A percentile compares a stretch with the other conserved stretches of the same genome.
phyloP scores from a whole-genome alignment of 2,113 vertebrate genomes.

The Setophaga coronata region DNA sequence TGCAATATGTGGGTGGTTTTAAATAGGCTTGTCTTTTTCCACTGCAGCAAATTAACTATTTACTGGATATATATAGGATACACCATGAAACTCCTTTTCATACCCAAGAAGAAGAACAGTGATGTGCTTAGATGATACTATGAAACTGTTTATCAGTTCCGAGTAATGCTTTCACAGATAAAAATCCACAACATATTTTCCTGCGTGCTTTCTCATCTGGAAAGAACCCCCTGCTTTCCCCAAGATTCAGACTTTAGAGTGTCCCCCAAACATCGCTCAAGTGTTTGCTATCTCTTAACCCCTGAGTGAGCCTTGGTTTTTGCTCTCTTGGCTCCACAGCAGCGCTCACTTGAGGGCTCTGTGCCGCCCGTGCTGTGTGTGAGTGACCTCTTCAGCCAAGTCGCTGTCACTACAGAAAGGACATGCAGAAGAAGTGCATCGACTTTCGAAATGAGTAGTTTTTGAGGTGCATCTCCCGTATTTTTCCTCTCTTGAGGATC shows the following conservation, averaged over 20 bases:
- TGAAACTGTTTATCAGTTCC: not conserved
- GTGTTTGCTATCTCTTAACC: not conserved
- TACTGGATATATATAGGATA: not conserved
- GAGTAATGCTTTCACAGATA: not conserved
- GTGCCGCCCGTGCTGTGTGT: not conserved
- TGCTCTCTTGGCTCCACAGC: accelerated
- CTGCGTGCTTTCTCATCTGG: not conserved
- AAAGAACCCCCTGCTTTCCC: not conserved
- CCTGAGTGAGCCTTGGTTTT: not conserved
- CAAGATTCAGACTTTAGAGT: not conserved
- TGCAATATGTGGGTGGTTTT: not conserved
- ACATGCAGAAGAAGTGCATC: accelerated
- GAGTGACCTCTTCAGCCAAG: conserved; percentile 45
- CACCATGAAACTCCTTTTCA: not conserved
- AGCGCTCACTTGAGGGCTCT: not conserved
- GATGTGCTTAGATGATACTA: not conserved
- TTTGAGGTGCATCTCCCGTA: not conserved
- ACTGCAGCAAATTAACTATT: not conserved
- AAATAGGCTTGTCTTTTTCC: not conserved
- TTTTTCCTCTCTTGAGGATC: not conserved
- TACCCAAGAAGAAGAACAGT: not conserved
- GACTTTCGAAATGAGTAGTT: accelerated
- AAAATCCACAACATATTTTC: not conserved
- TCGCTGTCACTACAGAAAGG: not conserved
- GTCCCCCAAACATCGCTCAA: not conserved